A percentile compares a stretch with the other conserved stretches of the same genome.
phyloP scores from a whole-genome alignment of 2,888 invertebrate species.

The Hypomecis atomaria region DNA sequence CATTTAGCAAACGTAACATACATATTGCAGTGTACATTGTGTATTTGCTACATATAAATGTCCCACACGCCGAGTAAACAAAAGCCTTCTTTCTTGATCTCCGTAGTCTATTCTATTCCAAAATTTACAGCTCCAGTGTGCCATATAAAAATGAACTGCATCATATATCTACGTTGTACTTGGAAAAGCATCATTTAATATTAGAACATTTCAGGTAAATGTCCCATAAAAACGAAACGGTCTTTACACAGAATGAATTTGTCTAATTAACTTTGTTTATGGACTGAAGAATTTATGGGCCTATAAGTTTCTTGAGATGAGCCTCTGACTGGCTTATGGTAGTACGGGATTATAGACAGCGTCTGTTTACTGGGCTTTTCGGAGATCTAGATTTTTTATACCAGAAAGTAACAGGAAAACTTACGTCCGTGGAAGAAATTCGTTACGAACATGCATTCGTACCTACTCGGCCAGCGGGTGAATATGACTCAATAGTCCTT shows the following conservation, averaged over 20 bases:
- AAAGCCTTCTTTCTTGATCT: too few species aligned
- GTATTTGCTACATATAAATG: too few species aligned
- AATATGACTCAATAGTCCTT: too few species aligned
- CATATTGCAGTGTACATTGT: too few species aligned
- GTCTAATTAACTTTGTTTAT: constrained; percentile 28
- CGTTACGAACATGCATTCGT: too few species aligned
- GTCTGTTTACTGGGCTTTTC: neutral
- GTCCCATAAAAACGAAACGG: constrained; percentile 27
- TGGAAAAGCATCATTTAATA: constrained; percentile 20
- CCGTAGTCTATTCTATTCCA: neutral
- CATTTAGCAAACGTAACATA: too few species aligned
- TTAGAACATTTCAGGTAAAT: constrained; percentile 6
- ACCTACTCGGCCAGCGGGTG: too few species aligned
- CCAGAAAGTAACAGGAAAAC: too few species aligned
- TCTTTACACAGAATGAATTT: constrained; percentile 10
- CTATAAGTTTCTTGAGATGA: constrained; percentile 1
- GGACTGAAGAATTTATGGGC: constrained; percentile 9
- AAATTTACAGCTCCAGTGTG: constrained; percentile 6
- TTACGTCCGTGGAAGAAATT: too few species aligned
- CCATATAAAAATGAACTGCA: constrained; percentile 15
- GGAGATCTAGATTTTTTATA: too few species aligned
- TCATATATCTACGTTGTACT: neutral
- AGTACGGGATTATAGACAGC: neutral
- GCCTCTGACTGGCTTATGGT: neutral
- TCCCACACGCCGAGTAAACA: too few species aligned